These are phyloP conservation scores for Rhynchonycteris naso DNA, from an alignment of 2,797 vertebrate species.

Conservation along the genomic window DNA sequence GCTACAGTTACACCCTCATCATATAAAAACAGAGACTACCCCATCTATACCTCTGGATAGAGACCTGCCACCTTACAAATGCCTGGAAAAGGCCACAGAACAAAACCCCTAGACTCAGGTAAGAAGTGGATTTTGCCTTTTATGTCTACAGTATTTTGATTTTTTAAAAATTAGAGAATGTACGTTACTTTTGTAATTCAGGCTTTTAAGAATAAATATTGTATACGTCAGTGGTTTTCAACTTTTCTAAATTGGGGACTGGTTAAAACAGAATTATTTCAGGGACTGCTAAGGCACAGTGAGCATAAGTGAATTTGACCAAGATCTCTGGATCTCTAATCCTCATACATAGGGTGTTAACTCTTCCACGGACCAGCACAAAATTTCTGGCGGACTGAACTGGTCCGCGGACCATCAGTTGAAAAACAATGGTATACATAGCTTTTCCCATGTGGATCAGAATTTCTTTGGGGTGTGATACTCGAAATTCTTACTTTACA, in stretches of 20 bases:
- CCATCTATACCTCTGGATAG: background rate
- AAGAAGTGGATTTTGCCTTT: background rate
- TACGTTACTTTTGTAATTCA: background rate
- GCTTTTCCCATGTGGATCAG: background rate
- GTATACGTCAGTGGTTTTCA: background rate
- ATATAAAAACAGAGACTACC: fast-evolving
- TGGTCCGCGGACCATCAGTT: no score
- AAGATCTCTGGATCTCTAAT: no score
- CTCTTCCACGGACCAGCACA: no score
- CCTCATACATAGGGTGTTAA: no score
- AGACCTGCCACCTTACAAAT: background rate
- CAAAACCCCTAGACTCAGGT: background rate
- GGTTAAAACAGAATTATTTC: no score
- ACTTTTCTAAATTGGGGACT: no score
- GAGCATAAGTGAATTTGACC: no score
- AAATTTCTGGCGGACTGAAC: no score
- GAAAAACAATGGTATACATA: background rate
- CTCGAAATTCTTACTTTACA: background rate
- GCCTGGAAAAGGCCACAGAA: background rate
- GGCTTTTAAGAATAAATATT: background rate
- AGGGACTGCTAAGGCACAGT: no score
- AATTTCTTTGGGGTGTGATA: background rate
- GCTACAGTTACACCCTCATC: no score
- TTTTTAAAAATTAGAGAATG: background rate
- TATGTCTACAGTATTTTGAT: background rate